phyloP scores from a whole-genome alignment of 1,140 invertebrate genomes.

The Drosophila ironensis region DNA sequence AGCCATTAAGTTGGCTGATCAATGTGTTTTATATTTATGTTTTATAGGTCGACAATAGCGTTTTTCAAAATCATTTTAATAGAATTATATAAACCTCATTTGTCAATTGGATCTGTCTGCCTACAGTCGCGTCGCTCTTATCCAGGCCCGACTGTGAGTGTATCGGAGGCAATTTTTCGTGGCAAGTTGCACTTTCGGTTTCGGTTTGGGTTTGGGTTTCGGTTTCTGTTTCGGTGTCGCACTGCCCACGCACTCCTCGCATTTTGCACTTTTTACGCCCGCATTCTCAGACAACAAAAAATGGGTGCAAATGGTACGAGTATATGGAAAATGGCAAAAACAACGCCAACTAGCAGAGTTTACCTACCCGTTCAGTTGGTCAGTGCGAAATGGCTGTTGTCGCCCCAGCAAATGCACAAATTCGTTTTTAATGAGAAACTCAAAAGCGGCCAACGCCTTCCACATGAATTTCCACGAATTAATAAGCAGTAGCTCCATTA shows the following conservation, averaged over 20 bases:
- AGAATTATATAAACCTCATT: no score
- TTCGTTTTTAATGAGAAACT: slow-evolving; percentile 53
- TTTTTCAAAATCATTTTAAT: no score
- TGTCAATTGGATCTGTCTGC: no score
- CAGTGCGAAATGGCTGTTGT: slow-evolving; percentile 5
- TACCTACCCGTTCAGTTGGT: slow-evolving; percentile 17
- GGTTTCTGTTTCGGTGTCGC: slow-evolving; percentile 8
- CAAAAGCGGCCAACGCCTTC: slow-evolving; percentile 44
- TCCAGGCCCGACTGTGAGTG: no score
- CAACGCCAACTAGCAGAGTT: background rate
- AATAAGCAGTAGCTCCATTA: slow-evolving; percentile 8
- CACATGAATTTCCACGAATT: slow-evolving; percentile 56
- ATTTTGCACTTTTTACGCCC: slow-evolving; percentile 4
- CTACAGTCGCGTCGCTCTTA: no score
- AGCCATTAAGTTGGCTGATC: no score
- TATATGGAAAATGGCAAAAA: background rate
- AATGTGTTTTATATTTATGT: no score
- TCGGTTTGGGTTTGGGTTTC: slow-evolving; percentile 9
- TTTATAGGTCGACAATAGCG: no score
- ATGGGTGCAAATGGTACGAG: no score
- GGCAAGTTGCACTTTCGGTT: slow-evolving; percentile 49
- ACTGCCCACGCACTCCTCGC: slow-evolving; percentile 30
- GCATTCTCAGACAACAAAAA: slow-evolving; percentile 61
- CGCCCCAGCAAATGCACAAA: no score
- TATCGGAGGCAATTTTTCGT: background rate